Evolutionary conservation across 2,113 vertebrate genomes (phyloP), one percentile per base, ranked within the genome.

Genomic region (Sterna hirundo): DNA sequence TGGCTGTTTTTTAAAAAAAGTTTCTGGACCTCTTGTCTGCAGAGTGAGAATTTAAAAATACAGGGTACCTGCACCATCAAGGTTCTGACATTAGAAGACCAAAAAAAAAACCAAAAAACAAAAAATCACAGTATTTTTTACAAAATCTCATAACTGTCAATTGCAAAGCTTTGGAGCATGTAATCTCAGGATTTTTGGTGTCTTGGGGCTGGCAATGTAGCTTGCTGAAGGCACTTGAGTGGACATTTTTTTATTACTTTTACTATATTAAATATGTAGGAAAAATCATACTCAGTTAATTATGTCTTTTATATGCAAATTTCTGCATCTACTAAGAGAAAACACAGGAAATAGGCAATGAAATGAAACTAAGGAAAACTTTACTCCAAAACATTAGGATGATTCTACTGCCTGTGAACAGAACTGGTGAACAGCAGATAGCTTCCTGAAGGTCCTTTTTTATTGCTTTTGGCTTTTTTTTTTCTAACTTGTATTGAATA

Each of bases 41-140:
- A n/a, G 34, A 69, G n/a, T 1, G 3, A 68, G 46, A 65, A 55
- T 44, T 71, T 54, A 5, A 61, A 94, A 87, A 58, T n/a, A 25
- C 17, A 49, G 1, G 30, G 10, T 36, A 66, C 11, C 66, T 87
- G 19, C 34, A 61, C 20, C 26, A 40, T 83, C 30, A 46, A 62
- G 21, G 32, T 15, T 86, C 47, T 81, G n/a, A 25, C n/a, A n/a
- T 68, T n/a, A n/a, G 18, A 80, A 57, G 16, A 15, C 9, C 23
- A 25, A 65, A 25, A n/a, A 25, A n/a, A 25, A 26, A 1, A 1
- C 5, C 26, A 14, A 55, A 10, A 15, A 22, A 1, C 5, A 26
- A 18, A 55, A 10, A 16, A 16, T 0, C 3, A 14, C 23, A 20
- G 4, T 65, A 14, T 76, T 72, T 89, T 80, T 83, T 80, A 40